Evolutionary conservation across 2,113 vertebrate genomes (phyloP).

Genomic region (Bagarius yarrelli): DNA sequence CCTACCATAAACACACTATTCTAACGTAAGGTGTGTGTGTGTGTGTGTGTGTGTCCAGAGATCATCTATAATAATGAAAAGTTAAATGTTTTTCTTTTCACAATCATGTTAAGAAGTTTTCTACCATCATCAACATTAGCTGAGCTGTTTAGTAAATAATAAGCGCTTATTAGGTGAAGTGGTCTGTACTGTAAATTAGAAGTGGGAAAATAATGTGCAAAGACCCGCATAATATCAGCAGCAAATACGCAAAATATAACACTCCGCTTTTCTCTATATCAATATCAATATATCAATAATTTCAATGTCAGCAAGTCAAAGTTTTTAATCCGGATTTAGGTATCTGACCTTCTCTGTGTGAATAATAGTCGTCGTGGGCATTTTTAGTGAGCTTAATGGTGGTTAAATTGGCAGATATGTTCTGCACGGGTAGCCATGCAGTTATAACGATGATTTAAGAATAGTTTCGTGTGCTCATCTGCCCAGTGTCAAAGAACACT

Average conservation of each 20-base stretch:
- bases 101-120: neutral
- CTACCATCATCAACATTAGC: neutral
- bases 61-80: neutral
- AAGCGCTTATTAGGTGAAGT: neutral
- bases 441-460: conserved; percentile 23
- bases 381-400: neutral
- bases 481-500: neutral
- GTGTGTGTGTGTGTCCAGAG: neutral
- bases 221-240: neutral
- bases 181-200: neutral
- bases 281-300: neutral
- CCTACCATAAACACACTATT: conserved; percentile 52
- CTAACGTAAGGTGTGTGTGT: conserved; percentile 42
- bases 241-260: neutral
- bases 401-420: neutral
- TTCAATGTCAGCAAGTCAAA: neutral
- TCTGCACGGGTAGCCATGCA: neutral
- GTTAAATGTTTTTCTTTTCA: neutral
- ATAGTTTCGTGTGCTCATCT: conserved; percentile 3
- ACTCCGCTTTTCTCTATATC: neutral
- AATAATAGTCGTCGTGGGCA: neutral
- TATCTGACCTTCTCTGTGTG: neutral
- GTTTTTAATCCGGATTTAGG: neutral
- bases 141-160: neutral
- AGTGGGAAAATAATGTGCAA: neutral